Base-by-base conservation (phyloP, 2,797 vertebrate genomes). In the Meriones psammophilus region DNA sequence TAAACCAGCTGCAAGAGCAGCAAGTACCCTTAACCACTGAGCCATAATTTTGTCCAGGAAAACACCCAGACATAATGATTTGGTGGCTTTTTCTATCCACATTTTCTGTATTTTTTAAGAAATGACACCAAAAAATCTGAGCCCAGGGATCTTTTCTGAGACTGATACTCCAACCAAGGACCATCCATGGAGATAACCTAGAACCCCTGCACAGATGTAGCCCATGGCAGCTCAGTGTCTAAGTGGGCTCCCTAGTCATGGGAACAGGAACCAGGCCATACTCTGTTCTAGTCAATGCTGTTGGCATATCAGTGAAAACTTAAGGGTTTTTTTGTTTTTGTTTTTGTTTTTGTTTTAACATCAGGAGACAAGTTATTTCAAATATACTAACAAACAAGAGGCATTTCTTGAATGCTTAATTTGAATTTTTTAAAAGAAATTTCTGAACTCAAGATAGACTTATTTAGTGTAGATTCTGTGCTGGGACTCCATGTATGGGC, bases 361-460 rank as follows among this genome's bases (percentile, higher is more conserved):
- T 5, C 30, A 93, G n/a, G 18, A 46, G 17, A n/a, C 1, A 66
- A 78, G 15, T 91, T 86, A 30, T 18, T 89, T 91, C 50, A 64
- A 69, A 30, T 80, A 73, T 14, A 69, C 12, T 62, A 56, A 66
- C 28, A 46, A 39, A 42, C 1, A 66, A 24, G 39, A 93, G 39
- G 79, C 28, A 89, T 73, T 33, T 73, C 62, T 18, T 39, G n/a
- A 68, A 76, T 15, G 0, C 74, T 79, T 76, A 89, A 74, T 86
- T n/a, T 36, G 8, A 73, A 79, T 94, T 88, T 96, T 77, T 50
- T 24, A 79, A 76, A 14, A 94, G 71, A 93, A 87, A 68, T 46
- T 42, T 60, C 28, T 80, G 22, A 15, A n/a, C 54, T 83, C 14
- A 62, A 22, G 6, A 30, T 26, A 14, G 33, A 74, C 22, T 33